Evolutionary conservation across 92 coral and sea anemone species (phyloP).

Genomic region (Ricordea florida): DNA sequence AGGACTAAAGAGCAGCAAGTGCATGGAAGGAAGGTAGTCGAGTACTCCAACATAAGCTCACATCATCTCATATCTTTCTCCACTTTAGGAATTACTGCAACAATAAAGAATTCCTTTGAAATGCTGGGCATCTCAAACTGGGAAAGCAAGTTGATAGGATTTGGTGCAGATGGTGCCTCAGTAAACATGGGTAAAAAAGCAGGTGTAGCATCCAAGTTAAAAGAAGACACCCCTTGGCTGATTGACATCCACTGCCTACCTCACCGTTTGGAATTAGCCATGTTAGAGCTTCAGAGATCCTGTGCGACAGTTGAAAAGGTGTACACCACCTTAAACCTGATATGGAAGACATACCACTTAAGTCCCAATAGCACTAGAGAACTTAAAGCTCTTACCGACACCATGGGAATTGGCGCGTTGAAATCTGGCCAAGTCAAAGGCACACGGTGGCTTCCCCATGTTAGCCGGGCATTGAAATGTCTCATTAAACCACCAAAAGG

Average conservation of each 20-base stretch:
- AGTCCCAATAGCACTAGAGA: conserved; percentile 34
- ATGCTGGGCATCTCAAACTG: neutral
- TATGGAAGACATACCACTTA: conserved; percentile 28
- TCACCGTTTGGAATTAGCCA: conserved; percentile 32
- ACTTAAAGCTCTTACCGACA: conserved; percentile 11
- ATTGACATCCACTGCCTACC: conserved; percentile 32
- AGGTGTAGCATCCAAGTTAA: conserved; percentile 21
- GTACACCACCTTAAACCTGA: neutral
- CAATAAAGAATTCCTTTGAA: conserved; percentile 4
- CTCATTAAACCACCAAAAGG: conserved; percentile 24
- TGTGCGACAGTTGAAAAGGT: conserved; percentile 13
- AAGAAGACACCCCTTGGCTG: conserved; percentile 16
- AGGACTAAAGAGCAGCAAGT: neutral
- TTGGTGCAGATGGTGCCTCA: conserved; percentile 41
- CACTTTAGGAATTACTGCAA: conserved; percentile 7
- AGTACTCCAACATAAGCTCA: neutral
- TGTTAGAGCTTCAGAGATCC: conserved; percentile 19
- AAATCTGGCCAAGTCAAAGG: conserved; percentile 32
- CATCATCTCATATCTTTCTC: neutral
- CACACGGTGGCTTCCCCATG: conserved; percentile 40
- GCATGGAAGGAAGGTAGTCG: neutral
- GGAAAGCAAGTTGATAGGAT: conserved; percentile 12
- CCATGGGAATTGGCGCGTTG: conserved; percentile 12
- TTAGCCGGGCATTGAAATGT: conserved; percentile 17
- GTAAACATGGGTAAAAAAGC: conserved; percentile 39